Evolutionary conservation across 2,888 invertebrate genomes (phyloP).

Genomic region (Torymus auratus): DNA sequence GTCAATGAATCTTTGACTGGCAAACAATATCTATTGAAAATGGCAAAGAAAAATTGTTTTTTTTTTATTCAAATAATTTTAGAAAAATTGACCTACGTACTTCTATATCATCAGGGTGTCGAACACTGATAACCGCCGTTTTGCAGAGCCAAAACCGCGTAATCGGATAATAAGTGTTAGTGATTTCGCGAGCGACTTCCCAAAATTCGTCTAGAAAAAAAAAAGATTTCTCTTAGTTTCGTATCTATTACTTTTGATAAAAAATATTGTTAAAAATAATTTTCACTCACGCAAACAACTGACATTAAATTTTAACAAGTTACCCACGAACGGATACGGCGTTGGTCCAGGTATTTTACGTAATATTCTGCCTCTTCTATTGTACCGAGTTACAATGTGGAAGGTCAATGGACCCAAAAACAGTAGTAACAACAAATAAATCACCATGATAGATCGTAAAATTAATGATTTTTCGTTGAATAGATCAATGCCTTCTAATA

Average conservation of each 20-base stretch:
- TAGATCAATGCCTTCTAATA: too few species aligned
- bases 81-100: conserved; percentile 58
- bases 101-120: conserved; percentile 70
- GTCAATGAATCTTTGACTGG: conserved; percentile 69
- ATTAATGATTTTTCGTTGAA: too few species aligned
- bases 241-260: too few species aligned
- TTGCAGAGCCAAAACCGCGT: conserved; percentile 63
- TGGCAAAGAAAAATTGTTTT: background rate
- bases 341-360: conserved; percentile 73
- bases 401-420: conserved; percentile 53
- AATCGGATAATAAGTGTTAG: conserved; percentile 66
- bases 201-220: conserved; percentile 63
- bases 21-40: conserved; percentile 67
- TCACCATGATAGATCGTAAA: too few species aligned
- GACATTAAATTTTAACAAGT: conserved; percentile 48
- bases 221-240: background rate
- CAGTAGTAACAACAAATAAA: conserved; percentile 21
- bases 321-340: conserved; percentile 63
- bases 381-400: conserved; percentile 63
- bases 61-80: conserved; percentile 3
- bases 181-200: conserved; percentile 55
- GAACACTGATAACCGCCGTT: conserved; percentile 61
- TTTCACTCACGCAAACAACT: conserved; percentile 33
- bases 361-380: conserved; percentile 63
- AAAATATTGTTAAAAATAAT: background rate